Evolutionary conservation across 2,797 vertebrate genomes (phyloP), one percentile per base, ranked within the genome.

Genomic region (Moxostoma hubbsi): DNA sequence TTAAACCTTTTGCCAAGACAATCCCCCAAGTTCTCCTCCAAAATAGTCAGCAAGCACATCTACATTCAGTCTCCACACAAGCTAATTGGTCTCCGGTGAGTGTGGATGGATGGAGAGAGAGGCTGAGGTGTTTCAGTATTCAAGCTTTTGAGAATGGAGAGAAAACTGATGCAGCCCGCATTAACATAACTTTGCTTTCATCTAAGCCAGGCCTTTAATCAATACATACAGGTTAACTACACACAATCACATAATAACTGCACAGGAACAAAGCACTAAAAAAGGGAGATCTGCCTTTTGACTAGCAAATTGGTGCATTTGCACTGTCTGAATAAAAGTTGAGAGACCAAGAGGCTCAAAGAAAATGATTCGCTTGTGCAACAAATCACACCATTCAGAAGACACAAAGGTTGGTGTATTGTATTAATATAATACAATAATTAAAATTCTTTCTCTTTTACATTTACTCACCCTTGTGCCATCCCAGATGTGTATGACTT

Each of bases 121-220:
- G 45, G 15, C 18, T 11, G 36, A 73, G 78, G 71, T 65, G 77
- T 73, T 81, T 62, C 47, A 58, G 55, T 45, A 67, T 46, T 24
- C 24, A 24, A 61, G 64, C 82, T 47, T 64, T 77, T 13, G 55
- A 77, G 57, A 80, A 15, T 49, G 10, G n/a, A 59, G 18, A 49
- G 7, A 11, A 62, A 16, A 9, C 61, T 77, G 82, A 36, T 36
- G 3, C 36, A 36, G 36, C 36, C 36, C 36, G 36, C 62, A 78
- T 82, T 77, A 82, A 47, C 78, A 57, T 11, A 24, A 51, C 18
- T n/a, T 45, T 9, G 66, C 66, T 85, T 85, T 85, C 70, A 85
- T 82, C 80, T 73, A 47, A 24, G 65, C 16, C 75, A 18, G 51
- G 62, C 62, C 57, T 75, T 75, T 78, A 68, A 83, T 81, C 79